A percentile compares a stretch with the other conserved stretches of the same genome.
Conservation (phyloP, 2,797 vertebrate genomes). For the Cirrhinus molitorella region DNA sequence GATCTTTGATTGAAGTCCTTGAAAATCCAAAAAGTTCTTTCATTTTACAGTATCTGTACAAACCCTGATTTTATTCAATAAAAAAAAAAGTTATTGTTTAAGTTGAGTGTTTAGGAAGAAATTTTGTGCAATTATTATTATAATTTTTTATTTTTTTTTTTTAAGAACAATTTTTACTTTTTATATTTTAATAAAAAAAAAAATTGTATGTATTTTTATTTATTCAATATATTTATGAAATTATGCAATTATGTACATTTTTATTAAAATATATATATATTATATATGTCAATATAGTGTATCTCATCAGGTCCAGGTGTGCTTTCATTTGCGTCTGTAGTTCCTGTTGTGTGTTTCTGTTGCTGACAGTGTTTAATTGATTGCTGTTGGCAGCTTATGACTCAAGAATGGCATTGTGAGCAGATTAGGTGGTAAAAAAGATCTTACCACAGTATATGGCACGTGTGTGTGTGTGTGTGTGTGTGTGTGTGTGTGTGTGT, state of each 20-base stretch:
- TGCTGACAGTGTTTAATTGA: not conserved
- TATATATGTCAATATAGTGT: not conserved
- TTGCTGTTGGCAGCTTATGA: not conserved
- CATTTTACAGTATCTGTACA: too few relatives aligned
- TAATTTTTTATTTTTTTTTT: not conserved
- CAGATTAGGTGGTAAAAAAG: not conserved
- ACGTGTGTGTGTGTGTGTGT: not conserved
- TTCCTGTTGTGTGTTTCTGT: not conserved
- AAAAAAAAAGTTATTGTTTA: too few relatives aligned
- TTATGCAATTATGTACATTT: not conserved
- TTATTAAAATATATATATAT: not conserved
- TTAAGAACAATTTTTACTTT: not conserved
- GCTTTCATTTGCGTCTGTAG: not conserved
- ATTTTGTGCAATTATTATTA: too few relatives aligned
- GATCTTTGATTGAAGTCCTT: too few relatives aligned
- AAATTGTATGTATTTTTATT: not conserved
- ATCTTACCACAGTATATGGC: not conserved
- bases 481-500: not conserved
- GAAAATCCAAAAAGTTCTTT: too few relatives aligned
- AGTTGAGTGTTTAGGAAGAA: not conserved
- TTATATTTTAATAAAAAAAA: not conserved
- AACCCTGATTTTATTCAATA: too few relatives aligned
- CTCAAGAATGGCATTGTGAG: not conserved
- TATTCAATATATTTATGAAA: not conserved
- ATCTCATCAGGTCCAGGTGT: not conserved